Base-by-base conservation (phyloP, 2,113 vertebrate species). In the Callithrix jacchus region DNA sequence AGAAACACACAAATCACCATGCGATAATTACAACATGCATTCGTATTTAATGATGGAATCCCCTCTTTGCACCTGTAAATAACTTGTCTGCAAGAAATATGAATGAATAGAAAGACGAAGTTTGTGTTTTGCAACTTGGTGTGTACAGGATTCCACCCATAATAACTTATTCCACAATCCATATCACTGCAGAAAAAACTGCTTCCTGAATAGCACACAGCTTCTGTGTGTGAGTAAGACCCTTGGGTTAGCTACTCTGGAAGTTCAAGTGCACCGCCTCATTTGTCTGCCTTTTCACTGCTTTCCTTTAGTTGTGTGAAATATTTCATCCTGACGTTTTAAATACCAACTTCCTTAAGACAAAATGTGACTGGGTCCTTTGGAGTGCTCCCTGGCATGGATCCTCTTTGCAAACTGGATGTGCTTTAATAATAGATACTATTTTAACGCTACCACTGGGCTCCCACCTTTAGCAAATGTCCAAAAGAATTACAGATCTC, bases 381-480 rank as follows among this genome's bases (percentile, higher is more conserved):
- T 84, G 76, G 84, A 98, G 91, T 97, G 96, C 91, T 95, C 97
- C 95, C 88, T 98, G 96, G 91, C 95, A 96, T 91, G 86, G 92
- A 88, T 96, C 74, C 87, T 91, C 80, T 93, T 37, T 88, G 68
- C 92, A 97, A 95, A 97, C 61, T 97, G 68, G 87, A 52, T 89
- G 58, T 52, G 74, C 7, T 6, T 91, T 95, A 95, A 89, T 92
- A 97, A 98, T 96, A 97, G 76, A 96, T 40, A 97, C 61, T 84
- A 49, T 98, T 97, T 85, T 95, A 94, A 97, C 97, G 90, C 66
- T 21, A 94, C 91, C 92, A 93, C 30, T 17, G 2, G 0, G 17
- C 37, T 91, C 87, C 89, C 84, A 95, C 68, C 95, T 97, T 93
- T 91, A 96, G 96, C 49, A 21, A 97, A 66, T 8, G 35, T 81